These are phyloP conservation scores for Hymenochirus boettgeri DNA, from an alignment of 2,113 vertebrate genomes.

Conservation along the genomic window DNA sequence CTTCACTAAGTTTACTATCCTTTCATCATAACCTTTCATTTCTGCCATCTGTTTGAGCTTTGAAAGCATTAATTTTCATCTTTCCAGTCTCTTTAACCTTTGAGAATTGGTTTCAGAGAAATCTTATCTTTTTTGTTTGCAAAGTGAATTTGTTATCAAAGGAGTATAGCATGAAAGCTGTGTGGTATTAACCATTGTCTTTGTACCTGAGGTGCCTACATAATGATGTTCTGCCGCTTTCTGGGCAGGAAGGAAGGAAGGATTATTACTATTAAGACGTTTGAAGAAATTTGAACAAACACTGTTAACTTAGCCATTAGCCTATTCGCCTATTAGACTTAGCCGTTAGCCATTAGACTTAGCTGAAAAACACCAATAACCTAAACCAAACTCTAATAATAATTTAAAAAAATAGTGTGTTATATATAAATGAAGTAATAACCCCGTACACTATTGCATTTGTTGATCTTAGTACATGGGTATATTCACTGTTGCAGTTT, in stretches of 20 bases:
- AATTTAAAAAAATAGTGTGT: too few species aligned
- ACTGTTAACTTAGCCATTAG: background rate
- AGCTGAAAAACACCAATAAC: too few species aligned
- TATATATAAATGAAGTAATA: too few species aligned
- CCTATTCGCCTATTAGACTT: background rate
- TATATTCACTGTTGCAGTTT: too few species aligned
- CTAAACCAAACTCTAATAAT: too few species aligned
- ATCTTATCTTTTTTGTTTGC: constrained; percentile 26
- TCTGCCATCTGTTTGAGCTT: constrained; percentile 39
- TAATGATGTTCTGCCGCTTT: background rate
- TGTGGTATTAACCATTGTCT: constrained; percentile 19
- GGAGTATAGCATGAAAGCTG: background rate
- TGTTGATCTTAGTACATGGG: too few species aligned
- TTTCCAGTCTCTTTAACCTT: constrained; percentile 39
- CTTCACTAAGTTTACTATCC: constrained; percentile 40
- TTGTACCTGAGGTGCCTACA: constrained; percentile 8
- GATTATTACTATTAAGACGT: background rate
- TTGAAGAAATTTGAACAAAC: background rate
- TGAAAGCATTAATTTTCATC: constrained; percentile 40
- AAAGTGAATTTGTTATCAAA: constrained; percentile 30
- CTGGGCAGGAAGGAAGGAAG: background rate
- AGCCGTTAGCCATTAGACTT: too few species aligned
- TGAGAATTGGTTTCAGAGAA: constrained; percentile 32
- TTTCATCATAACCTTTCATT: constrained; percentile 42
- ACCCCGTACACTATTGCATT: too few species aligned